phyloP scores from a whole-genome alignment of 2,888 invertebrate species.

The Lepas anatifera region DNA sequence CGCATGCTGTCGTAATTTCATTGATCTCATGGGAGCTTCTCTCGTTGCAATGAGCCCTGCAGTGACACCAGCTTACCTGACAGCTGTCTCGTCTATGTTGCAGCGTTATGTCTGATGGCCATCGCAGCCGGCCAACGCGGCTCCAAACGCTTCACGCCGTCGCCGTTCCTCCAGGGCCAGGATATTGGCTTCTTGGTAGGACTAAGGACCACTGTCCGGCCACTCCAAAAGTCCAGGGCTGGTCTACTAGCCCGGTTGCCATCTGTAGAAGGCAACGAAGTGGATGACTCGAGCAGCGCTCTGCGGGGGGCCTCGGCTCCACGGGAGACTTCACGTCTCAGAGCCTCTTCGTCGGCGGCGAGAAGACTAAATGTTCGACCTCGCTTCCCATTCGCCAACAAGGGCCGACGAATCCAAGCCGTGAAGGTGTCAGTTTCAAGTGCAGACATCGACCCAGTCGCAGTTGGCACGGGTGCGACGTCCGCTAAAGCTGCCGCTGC shows the following conservation, averaged over 20 bases:
- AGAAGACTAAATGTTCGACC: too few species aligned
- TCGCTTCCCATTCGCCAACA: too few species aligned
- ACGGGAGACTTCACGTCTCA: too few species aligned
- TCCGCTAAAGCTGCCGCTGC: neutral
- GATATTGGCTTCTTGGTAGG: neutral
- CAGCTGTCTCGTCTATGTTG: neutral
- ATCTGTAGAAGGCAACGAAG: neutral
- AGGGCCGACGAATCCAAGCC: too few species aligned
- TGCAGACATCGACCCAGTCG: neutral
- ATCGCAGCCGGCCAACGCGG: neutral
- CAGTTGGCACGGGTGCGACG: neutral
- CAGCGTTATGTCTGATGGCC: neutral
- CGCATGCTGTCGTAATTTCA: too few species aligned
- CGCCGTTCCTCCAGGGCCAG: neutral
- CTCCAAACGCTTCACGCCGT: neutral
- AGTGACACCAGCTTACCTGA: too few species aligned
- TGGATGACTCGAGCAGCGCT: too few species aligned
- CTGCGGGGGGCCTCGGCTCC: too few species aligned
- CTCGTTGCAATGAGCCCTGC: too few species aligned
- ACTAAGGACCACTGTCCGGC: neutral
- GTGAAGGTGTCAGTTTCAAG: too few species aligned
- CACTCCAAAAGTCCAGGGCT: neutral
- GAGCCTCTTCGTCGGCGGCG: too few species aligned
- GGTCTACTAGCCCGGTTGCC: neutral
- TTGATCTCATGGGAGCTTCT: too few species aligned